Conservation (phyloP, 2,888 invertebrate species). For the Pyrrhia umbra region DNA sequence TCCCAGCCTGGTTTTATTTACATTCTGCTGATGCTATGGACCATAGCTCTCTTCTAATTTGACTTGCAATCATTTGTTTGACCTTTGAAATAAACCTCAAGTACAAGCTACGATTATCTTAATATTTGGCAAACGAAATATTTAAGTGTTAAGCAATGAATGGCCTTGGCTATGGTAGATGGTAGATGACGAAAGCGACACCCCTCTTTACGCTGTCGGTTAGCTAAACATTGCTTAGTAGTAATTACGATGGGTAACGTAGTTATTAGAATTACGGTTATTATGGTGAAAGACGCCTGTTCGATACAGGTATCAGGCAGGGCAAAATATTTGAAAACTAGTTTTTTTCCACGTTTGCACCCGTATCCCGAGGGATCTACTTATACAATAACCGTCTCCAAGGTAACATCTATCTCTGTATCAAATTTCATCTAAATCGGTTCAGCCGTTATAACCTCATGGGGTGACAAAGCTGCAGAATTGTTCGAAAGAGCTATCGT, state of each 20-base stretch:
- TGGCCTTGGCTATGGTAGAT: neutral
- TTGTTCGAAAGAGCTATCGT: too few relatives aligned
- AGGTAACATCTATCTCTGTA: too few relatives aligned
- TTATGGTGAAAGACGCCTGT: neutral
- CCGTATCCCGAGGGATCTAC: too few relatives aligned
- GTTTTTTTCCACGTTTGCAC: neutral
- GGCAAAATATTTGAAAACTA: neutral
- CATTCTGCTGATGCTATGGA: too few relatives aligned
- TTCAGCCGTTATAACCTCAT: too few relatives aligned
- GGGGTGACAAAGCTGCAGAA: too few relatives aligned
- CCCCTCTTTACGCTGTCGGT: constrained; percentile 9
- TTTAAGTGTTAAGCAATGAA: neutral
- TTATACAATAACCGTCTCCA: too few relatives aligned
- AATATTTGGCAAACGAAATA: neutral
- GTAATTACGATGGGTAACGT: neutral
- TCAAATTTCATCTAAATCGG: too few relatives aligned
- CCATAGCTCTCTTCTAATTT: too few relatives aligned
- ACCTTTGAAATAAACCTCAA: neutral
- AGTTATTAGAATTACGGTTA: too few relatives aligned
- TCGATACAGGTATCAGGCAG: neutral
- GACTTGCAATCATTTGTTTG: too few relatives aligned
- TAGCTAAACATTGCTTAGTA: constrained; percentile 3
- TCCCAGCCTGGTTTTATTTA: too few relatives aligned
- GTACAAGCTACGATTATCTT: neutral
- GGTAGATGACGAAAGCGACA: constrained; percentile 12